Percentiles rank a stretch among this genome's conserved stretches.
phyloP scores from a whole-genome alignment of 2,888 invertebrate genomes.

The Psylliodes chrysocephalus region DNA sequence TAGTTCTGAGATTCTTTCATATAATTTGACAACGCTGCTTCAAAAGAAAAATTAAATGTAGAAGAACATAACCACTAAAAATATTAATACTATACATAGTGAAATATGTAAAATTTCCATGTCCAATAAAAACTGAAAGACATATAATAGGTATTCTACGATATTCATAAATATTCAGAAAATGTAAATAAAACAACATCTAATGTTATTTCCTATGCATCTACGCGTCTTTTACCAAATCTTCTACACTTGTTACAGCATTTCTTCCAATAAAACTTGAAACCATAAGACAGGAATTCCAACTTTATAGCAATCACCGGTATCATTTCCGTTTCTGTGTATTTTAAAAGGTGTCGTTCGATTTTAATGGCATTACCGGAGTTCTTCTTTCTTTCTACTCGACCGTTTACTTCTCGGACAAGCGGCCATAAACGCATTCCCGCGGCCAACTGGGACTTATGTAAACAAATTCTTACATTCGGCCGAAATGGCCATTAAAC shows the following conservation, averaged over 20 bases:
- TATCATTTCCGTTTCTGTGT: slow-evolving; percentile 12
- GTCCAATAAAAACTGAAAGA: no score
- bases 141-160: no score
- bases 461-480: slow-evolving; percentile 27
- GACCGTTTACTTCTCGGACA: slow-evolving; percentile 19
- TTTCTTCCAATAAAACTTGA: not conserved
- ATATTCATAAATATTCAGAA: no score
- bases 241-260: not conserved
- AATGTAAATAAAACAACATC: no score
- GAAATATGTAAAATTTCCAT: no score
- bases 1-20: no score
- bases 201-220: not conserved
- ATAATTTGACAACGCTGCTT: no score
- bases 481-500: slow-evolving; percentile 26
- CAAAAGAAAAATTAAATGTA: no score
- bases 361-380: slow-evolving; percentile 13
- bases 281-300: not conserved
- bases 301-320: not conserved
- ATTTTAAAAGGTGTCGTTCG: slow-evolving; percentile 6
- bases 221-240: not conserved
- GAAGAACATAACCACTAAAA: no score
- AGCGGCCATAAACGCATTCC: slow-evolving; percentile 22
- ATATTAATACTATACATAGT: no score
- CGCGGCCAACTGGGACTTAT: slow-evolving; percentile 1
- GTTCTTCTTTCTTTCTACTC: not conserved